These are phyloP conservation scores for Brachyalestes nurse DNA, from an alignment of 2,797 vertebrate genomes.

Conservation along the genomic window DNA sequence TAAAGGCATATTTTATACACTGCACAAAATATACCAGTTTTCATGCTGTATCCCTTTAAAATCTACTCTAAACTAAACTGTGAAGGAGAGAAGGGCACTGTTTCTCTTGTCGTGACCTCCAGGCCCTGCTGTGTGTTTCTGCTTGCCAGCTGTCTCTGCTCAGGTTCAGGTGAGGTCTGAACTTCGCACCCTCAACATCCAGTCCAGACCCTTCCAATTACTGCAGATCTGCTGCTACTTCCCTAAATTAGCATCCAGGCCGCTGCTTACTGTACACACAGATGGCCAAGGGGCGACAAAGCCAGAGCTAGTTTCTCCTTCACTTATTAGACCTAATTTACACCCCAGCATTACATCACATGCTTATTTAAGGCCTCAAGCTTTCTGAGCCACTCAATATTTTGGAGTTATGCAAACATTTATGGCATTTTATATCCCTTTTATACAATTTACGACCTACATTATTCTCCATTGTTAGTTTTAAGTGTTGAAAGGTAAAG, in stretches of 20 bases:
- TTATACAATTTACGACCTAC: no score
- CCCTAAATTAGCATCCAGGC: not conserved
- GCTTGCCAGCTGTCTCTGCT: slow-evolving; percentile 56
- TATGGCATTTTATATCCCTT: not conserved
- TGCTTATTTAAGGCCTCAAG: slow-evolving; percentile 11
- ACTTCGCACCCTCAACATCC: slow-evolving; percentile 22
- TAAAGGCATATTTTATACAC: not conserved
- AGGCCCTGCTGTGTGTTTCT: slow-evolving; percentile 51
- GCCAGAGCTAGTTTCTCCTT: not conserved
- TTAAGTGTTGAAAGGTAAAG: no score
- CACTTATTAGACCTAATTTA: slow-evolving; percentile 19
- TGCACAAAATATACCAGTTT: slow-evolving; percentile 13
- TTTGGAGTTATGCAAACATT: not conserved
- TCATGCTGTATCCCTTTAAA: not conserved
- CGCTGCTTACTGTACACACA: not conserved
- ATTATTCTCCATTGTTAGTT: no score
- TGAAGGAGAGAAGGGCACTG: slow-evolving; percentile 34
- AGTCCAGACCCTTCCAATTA: slow-evolving; percentile 22
- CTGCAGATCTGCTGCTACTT: not conserved
- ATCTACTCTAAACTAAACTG: not conserved
- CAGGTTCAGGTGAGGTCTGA: slow-evolving; percentile 53
- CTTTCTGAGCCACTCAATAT: not conserved
- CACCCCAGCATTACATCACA: not conserved
- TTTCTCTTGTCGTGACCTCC: slow-evolving; percentile 54
- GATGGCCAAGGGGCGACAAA: not conserved